These are phyloP conservation scores for Pararge aegeria DNA, from an alignment of 1,140 invertebrate species.

Conservation along the genomic window DNA sequence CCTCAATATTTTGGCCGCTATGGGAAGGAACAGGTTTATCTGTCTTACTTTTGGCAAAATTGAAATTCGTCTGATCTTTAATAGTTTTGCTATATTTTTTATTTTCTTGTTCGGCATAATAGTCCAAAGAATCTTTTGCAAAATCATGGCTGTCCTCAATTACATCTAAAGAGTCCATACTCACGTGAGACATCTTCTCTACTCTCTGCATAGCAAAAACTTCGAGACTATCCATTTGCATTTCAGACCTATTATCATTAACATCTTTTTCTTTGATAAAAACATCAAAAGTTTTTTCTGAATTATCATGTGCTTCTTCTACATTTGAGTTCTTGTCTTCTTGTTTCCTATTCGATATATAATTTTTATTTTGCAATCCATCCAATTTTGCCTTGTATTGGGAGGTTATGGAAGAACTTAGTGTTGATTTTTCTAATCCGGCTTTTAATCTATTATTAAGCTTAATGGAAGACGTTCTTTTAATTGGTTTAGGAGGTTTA, in stretches of 20 bases:
- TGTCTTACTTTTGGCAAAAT: slow-evolving; percentile 45
- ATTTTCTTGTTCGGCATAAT: slow-evolving; percentile 67
- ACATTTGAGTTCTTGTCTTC: slow-evolving; percentile 66
- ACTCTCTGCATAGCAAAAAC: slow-evolving; percentile 78
- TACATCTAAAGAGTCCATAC: slow-evolving; percentile 77
- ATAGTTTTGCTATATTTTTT: slow-evolving; percentile 46
- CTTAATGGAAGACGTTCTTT: slow-evolving; percentile 76
- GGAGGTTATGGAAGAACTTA: slow-evolving; percentile 74
- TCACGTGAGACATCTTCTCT: slow-evolving; percentile 71
- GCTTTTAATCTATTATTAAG: slow-evolving; percentile 72
- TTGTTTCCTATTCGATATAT: slow-evolving; percentile 55
- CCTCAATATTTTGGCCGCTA: slow-evolving; percentile 54
- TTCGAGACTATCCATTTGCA: slow-evolving; percentile 81
- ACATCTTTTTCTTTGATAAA: slow-evolving; percentile 81
- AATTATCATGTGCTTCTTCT: slow-evolving; percentile 48
- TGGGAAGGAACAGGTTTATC: slow-evolving; percentile 39
- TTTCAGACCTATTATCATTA: slow-evolving; percentile 80
- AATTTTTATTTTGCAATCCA: slow-evolving; percentile 74
- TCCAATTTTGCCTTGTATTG: slow-evolving; percentile 77
- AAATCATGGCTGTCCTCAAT: slow-evolving; percentile 69
- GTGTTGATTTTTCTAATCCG: slow-evolving; percentile 59
- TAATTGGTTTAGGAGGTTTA: slow-evolving; percentile 80
- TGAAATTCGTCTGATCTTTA: slow-evolving; percentile 62
- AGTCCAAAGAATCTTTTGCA: slow-evolving; percentile 74
- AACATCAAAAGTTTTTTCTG: slow-evolving; percentile 80